phyloP scores from a whole-genome alignment of 2,888 invertebrate genomes.

The Torymus auratus region DNA sequence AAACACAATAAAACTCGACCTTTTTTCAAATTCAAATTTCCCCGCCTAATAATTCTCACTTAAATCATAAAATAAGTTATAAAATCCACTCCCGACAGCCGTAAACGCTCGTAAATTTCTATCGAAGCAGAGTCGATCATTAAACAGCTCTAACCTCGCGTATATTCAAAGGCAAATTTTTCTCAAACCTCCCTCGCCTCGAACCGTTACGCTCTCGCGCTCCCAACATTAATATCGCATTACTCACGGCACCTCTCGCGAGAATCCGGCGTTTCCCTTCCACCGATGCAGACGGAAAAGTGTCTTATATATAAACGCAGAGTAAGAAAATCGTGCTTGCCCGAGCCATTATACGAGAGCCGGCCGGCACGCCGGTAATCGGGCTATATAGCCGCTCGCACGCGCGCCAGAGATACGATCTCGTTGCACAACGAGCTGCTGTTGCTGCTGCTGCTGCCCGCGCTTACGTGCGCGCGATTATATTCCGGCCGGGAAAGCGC shows the following conservation, averaged over 20 bases:
- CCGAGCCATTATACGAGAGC: not conserved
- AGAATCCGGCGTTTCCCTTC: not conserved
- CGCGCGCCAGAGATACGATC: conserved; percentile 38
- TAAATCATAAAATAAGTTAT: too few relatives aligned
- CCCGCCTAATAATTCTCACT: not conserved
- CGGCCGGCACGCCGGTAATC: not conserved
- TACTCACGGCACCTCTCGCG: conserved; percentile 7
- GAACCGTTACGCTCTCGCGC: too few relatives aligned
- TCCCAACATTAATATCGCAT: conserved; percentile 4
- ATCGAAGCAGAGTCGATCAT: too few relatives aligned
- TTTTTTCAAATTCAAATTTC: not conserved
- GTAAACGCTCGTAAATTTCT: too few relatives aligned
- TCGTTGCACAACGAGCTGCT: conserved; percentile 42
- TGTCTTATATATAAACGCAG: too few relatives aligned
- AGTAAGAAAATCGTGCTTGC: conserved; percentile 20
- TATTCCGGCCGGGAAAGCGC: not conserved
- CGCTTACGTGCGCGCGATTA: not conserved
- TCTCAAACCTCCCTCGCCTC: too few relatives aligned
- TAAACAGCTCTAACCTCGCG: too few relatives aligned
- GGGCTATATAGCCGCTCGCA: conserved; percentile 8
- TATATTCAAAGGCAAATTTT: too few relatives aligned
- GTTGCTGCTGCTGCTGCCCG: not conserved
- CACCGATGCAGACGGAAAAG: not conserved
- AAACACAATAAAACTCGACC: not conserved
- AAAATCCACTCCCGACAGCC: too few relatives aligned